These are phyloP conservation scores for Virgularia gustaviana DNA, from an alignment of 92 coral and sea anemone genomes.

Conservation along the genomic window DNA sequence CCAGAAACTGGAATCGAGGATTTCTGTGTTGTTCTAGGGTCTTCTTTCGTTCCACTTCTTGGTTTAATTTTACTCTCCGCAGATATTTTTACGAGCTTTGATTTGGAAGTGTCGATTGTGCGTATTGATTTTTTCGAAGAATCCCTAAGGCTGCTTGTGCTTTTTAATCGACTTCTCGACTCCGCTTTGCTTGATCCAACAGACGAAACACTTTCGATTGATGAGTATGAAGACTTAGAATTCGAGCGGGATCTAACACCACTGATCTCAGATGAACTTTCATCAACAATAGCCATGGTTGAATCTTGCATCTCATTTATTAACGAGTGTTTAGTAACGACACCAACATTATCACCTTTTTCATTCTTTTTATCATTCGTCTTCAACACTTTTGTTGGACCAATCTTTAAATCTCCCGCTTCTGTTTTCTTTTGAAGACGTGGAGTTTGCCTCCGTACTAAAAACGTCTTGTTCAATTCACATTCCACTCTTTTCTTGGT, in stretches of 20 bases:
- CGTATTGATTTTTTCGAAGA: constrained; percentile 19
- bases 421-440: neutral
- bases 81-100: constrained; percentile 27
- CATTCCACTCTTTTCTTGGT: neutral
- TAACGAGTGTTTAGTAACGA: constrained; percentile 3
- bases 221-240: constrained; percentile 27
- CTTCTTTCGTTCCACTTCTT: neutral
- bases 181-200: constrained; percentile 16
- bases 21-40: neutral
- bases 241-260: constrained; percentile 4
- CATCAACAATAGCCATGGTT: neutral
- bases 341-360: too few species aligned
- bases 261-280: constrained; percentile 5
- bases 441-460: neutral
- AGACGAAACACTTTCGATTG: constrained; percentile 34
- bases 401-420: too few species aligned
- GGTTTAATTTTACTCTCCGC: constrained; percentile 6
- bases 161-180: constrained; percentile 8
- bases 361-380: too few species aligned
- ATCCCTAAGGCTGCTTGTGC: constrained; percentile 6
- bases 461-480: constrained; percentile 21
- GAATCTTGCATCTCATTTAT: constrained; percentile 13
- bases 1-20: neutral
- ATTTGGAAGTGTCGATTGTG: constrained; percentile 11
- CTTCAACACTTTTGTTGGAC: too few species aligned